Evolutionary conservation across 1,140 invertebrate species (phyloP).

Genomic region (Drosophila jambulina): DNA sequence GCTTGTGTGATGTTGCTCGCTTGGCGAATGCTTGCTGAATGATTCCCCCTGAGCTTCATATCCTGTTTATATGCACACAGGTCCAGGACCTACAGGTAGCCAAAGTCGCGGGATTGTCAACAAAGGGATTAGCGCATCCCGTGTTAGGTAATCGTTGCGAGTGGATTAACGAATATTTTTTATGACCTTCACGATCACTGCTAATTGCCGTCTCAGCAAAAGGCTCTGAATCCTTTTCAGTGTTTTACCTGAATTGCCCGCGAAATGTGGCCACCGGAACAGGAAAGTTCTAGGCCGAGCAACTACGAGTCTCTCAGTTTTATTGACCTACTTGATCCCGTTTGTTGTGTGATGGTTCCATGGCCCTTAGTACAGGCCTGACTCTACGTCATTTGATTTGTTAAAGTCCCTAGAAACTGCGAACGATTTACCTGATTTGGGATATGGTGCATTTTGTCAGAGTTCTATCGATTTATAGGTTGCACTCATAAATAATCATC

Average conservation of each 20-base stretch:
- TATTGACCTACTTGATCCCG: slow-evolving; percentile 66
- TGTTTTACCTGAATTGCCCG: slow-evolving; percentile 41
- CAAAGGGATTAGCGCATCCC: slow-evolving; percentile 62
- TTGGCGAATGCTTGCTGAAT: slow-evolving; percentile 61
- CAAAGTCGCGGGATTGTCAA: slow-evolving; percentile 34
- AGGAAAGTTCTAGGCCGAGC: slow-evolving; percentile 45
- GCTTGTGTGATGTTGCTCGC: slow-evolving; percentile 34
- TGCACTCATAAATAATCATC: no score
- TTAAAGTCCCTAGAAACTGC: slow-evolving; percentile 47
- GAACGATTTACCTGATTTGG: slow-evolving; percentile 2
- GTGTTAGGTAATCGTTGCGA: slow-evolving; percentile 53
- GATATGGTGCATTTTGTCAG: not conserved
- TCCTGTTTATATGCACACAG: slow-evolving; percentile 62
- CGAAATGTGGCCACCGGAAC: slow-evolving; percentile 58
- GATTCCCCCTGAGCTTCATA: slow-evolving; percentile 35
- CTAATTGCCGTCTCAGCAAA: slow-evolving; percentile 41
- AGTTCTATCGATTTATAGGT: not conserved
- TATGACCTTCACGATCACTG: slow-evolving; percentile 43
- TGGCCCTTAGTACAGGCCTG: slow-evolving; percentile 7
- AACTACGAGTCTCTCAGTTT: slow-evolving; percentile 18
- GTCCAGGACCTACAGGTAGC: slow-evolving; percentile 44
- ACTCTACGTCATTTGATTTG: slow-evolving; percentile 16
- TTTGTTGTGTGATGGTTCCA: slow-evolving; percentile 19
- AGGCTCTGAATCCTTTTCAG: slow-evolving; percentile 29
- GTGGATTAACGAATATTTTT: slow-evolving; percentile 22